Base-by-base conservation (phyloP, 1,140 invertebrate genomes). In the Drepana arcuata region DNA sequence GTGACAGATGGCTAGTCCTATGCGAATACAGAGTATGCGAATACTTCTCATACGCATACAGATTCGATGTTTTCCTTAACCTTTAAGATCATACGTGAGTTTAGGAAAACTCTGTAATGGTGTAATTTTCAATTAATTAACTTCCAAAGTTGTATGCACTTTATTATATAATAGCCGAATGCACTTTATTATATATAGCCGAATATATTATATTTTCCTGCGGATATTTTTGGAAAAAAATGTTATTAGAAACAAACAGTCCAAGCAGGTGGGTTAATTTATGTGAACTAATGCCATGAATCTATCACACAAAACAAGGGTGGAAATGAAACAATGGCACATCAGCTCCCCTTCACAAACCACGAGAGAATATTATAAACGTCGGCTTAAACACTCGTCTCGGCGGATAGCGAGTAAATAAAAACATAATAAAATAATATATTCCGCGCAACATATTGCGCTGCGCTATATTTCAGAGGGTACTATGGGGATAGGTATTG, bases 341-440 rank as follows among this genome's bases (percentile, higher is more conserved):
- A 73, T 79, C 66, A 74, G 58, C 43, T 54, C 54, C 68, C 72
- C 68, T 57, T 65, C 59, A 30, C 55, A 65, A 78, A 67, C 73
- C 73, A 58, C 73, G 66, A 44, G 72, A 69, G 73, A 77, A 78
- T 78, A 81, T 81, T 68, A 77, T 79, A 81, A 81, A 78, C 62
- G 78, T 68, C 72, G 62, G 71, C 68, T 82, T 79, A 82, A 82
- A 78, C 74, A 75, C 71, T 70, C 68, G 61, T 74, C 70, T 67
- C 70, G 23, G 48, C 45, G 66, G 73, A 74, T 63, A 52, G 45
- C 48, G 34, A 67, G 61, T 79, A 79, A 78, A 82, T 77, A 79
- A 77, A 79, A 79, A 74, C 65, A 65, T 74, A 78, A 80, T 78
- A 72, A 77, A 82, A 82, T 82, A 79, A 81, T 79, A 68, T 65